phyloP scores from a whole-genome alignment of 2,797 vertebrate genomes.

The Discoglossus pictus region DNA sequence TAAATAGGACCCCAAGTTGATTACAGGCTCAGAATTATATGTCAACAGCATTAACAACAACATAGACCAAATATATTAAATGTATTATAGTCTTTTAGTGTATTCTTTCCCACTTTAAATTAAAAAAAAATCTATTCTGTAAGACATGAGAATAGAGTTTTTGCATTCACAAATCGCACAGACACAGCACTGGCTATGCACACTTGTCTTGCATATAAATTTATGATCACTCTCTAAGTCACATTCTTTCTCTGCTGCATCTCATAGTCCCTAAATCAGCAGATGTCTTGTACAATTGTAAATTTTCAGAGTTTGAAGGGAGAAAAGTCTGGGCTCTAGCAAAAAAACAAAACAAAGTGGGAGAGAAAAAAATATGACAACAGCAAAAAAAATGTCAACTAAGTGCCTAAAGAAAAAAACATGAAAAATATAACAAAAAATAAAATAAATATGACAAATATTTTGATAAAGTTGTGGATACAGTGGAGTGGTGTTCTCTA shows the following conservation, averaged over 20 bases:
- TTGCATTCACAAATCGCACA: slow-evolving; percentile 22
- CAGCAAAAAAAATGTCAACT: background rate
- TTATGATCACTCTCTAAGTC: slow-evolving; percentile 14
- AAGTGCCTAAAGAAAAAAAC: too few relatives aligned
- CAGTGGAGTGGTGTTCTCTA: slow-evolving; percentile 26
- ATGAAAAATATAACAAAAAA: too few relatives aligned
- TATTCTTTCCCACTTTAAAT: too few relatives aligned
- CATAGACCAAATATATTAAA: too few relatives aligned
- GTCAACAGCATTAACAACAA: too few relatives aligned
- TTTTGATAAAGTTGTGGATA: too few relatives aligned
- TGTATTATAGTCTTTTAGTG: too few relatives aligned
- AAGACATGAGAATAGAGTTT: background rate
- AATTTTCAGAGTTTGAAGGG: slow-evolving; percentile 13
- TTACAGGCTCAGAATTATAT: too few relatives aligned
- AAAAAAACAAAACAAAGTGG: background rate
- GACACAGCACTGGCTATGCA: slow-evolving; percentile 16
- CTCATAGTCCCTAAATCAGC: slow-evolving; percentile 27
- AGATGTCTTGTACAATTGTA: slow-evolving; percentile 17
- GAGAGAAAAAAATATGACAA: slow-evolving; percentile 13
- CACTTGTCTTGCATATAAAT: slow-evolving; percentile 27
- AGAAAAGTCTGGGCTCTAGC: background rate
- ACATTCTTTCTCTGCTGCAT: slow-evolving; percentile 11
- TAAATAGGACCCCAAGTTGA: too few relatives aligned
- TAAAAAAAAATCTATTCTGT: too few relatives aligned
- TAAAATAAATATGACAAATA: too few relatives aligned